Conservation (phyloP, 2,888 invertebrate species). For the Parelbella ahira region DNA sequence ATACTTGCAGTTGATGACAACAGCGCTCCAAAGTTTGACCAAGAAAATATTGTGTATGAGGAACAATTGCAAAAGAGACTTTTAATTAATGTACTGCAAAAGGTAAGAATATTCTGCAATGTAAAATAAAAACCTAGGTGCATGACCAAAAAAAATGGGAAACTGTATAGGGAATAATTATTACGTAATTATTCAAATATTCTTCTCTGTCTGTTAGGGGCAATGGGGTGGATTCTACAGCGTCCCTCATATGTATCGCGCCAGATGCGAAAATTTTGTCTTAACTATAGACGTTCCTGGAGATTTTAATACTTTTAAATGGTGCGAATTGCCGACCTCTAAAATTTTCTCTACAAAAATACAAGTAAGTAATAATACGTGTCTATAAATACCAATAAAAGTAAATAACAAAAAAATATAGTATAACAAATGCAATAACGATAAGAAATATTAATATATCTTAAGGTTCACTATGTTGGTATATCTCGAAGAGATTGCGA, state of each 20-base stretch:
- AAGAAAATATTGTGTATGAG: constrained; percentile 2
- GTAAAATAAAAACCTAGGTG: too few relatives aligned
- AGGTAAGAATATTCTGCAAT: too few relatives aligned
- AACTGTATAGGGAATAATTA: too few relatives aligned
- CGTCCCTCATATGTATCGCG: not conserved
- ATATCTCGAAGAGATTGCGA: constrained; percentile 2
- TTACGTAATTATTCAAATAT: too few relatives aligned
- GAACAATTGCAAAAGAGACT: constrained; percentile 3
- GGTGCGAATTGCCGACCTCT: not conserved
- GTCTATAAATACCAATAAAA: not conserved
- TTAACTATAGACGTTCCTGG: not conserved
- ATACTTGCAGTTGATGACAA: constrained; percentile 1
- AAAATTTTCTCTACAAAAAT: not conserved
- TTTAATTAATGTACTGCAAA: not conserved
- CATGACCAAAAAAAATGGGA: too few relatives aligned
- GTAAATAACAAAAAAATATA: too few relatives aligned
- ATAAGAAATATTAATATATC: too few relatives aligned
- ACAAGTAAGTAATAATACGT: constrained; percentile 2
- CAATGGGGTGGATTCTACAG: constrained; percentile 7
- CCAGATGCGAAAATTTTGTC: not conserved
- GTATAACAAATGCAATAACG: too few relatives aligned
- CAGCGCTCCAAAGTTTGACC: constrained; percentile 4
- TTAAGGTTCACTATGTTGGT: constrained; percentile 23
- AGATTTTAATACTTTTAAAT: constrained; percentile 1
- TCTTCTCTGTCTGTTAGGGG: constrained; percentile 1